These are phyloP conservation scores for Sebastes oblongus DNA, from an alignment of 2,797 vertebrate species.

Conservation along the genomic window DNA sequence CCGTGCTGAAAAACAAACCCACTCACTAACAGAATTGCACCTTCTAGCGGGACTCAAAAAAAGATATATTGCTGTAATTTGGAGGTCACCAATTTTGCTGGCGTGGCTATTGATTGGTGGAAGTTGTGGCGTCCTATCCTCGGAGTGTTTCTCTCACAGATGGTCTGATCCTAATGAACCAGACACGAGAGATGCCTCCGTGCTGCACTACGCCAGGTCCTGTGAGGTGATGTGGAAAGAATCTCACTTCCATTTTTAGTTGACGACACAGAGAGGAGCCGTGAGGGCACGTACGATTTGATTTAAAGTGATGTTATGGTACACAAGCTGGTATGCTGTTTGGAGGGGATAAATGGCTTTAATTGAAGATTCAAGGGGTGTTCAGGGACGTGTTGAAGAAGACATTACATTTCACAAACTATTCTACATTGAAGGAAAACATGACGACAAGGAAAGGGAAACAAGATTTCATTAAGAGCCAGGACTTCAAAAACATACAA, in stretches of 20 bases:
- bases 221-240: conserved; percentile 27
- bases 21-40: neutral
- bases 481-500: neutral
- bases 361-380: neutral
- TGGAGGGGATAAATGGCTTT: neutral
- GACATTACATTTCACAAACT: neutral
- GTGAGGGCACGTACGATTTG: neutral
- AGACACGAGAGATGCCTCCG: conserved; percentile 45
- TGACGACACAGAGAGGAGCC: neutral
- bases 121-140: conserved; percentile 10
- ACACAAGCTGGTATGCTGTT: neutral
- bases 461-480: neutral
- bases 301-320: neutral
- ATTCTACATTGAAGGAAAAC: neutral
- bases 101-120: conserved; percentile 29
- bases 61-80: conserved; percentile 21
- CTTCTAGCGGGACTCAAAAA: neutral
- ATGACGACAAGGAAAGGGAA: neutral
- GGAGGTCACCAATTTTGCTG: conserved; percentile 11
- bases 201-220: conserved; percentile 15
- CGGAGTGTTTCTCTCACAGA: conserved; percentile 55
- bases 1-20: neutral
- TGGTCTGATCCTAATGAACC: conserved; percentile 67
- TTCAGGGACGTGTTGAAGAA: neutral
- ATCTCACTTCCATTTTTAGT: conserved; percentile 41